These are phyloP conservation scores for Heteromurus nitidus DNA, from an alignment of 2,888 invertebrate genomes.

Conservation along the genomic window DNA sequence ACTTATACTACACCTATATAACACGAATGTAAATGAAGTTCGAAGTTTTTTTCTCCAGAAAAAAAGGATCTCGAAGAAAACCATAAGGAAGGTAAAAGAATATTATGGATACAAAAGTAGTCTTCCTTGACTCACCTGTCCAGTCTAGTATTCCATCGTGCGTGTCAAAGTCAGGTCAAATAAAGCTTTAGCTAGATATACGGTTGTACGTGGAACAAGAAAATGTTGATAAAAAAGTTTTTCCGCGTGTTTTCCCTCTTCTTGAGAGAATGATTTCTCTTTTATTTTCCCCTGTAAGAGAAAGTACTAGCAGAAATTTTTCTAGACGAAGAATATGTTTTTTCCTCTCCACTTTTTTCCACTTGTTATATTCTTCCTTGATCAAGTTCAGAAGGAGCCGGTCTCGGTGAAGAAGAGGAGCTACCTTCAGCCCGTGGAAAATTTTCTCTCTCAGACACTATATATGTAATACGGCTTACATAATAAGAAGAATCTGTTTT, in stretches of 20 bases:
- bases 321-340: neutral
- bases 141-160: conserved; percentile 40
- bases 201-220: neutral
- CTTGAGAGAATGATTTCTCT: conserved; percentile 32
- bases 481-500: too few species aligned
- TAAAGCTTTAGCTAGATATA: conserved; percentile 26
- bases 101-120: neutral
- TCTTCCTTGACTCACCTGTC: conserved; percentile 36
- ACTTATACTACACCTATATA: too few species aligned
- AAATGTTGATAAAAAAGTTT: conserved; percentile 13
- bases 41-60: neutral
- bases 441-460: too few species aligned
- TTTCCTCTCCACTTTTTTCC: conserved; percentile 34
- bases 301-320: conserved; percentile 19
- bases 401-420: too few species aligned
- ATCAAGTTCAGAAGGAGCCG: neutral
- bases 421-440: too few species aligned
- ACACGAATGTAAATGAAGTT: too few species aligned
- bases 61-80: neutral
- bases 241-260: conserved; percentile 16
- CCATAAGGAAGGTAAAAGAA: neutral
- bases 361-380: conserved; percentile 29
- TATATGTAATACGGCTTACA: too few species aligned
- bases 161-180: conserved; percentile 61
- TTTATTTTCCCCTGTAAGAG: conserved; percentile 25